A percentile compares a stretch with the other conserved stretches of the same genome.
These are phyloP conservation scores for Cyprinodon variegatus DNA, from an alignment of 2,113 vertebrate species.

Conservation along the genomic window DNA sequence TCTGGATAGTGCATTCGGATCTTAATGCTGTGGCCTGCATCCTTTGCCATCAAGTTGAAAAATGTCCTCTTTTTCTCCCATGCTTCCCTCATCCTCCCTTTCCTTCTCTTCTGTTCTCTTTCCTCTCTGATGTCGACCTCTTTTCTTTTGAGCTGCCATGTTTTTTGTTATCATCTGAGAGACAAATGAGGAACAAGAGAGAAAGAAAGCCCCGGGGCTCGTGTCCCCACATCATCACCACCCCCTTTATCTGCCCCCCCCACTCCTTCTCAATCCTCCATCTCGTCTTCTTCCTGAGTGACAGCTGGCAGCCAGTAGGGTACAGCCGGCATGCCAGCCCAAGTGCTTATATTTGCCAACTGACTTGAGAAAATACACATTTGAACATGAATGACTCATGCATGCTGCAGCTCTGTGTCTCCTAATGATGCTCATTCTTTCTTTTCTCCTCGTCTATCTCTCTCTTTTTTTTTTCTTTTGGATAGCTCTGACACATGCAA, in stretches of 20 bases:
- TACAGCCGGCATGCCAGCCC: slow-evolving; percentile 77
- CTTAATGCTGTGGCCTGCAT: slow-evolving; percentile 20
- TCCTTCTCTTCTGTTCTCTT: slow-evolving; percentile 25
- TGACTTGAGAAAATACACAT: slow-evolving; percentile 70
- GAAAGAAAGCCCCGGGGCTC: slow-evolving; percentile 61
- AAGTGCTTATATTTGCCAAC: slow-evolving; percentile 71
- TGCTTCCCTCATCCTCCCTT: slow-evolving; percentile 1
- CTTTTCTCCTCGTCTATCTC: slow-evolving; percentile 25
- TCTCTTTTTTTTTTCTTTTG: slow-evolving; percentile 13
- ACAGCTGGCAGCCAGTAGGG: slow-evolving; percentile 83
- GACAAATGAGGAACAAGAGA: slow-evolving; percentile 65
- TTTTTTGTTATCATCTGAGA: slow-evolving; percentile 72
- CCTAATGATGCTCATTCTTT: slow-evolving; percentile 21
- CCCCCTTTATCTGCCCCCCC: slow-evolving; percentile 43
- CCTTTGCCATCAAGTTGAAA: slow-evolving; percentile 47
- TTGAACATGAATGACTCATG: slow-evolving; percentile 54
- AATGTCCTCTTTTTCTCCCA: slow-evolving; percentile 39
- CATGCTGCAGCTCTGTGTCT: slow-evolving; percentile 22
- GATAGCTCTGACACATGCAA: slow-evolving; percentile 24
- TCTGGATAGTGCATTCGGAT: slow-evolving; percentile 35
- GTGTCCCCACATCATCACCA: slow-evolving; percentile 71
- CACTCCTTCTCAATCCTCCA: slow-evolving; percentile 50
- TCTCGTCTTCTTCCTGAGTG: slow-evolving; percentile 72
- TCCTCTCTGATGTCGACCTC: slow-evolving; percentile 42
- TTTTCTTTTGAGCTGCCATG: slow-evolving; percentile 56